Percentiles rank a stretch among this genome's conserved stretches.
Conservation (phyloP, 2,888 invertebrate species). For the Melieria omissa region DNA sequence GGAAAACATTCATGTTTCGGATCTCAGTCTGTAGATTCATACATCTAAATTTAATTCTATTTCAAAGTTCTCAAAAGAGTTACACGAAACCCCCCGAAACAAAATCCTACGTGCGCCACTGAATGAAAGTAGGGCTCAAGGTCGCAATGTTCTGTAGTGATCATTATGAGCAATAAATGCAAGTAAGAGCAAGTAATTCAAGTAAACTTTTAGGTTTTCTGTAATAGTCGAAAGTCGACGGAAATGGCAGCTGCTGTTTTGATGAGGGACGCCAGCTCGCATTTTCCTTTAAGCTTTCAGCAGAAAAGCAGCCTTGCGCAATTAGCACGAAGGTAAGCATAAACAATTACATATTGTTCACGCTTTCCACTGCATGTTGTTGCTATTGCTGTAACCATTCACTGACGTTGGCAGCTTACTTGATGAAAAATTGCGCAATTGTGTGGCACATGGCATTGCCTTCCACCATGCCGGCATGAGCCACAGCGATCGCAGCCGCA, state of each 20-base stretch:
- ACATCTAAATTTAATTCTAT: too few species aligned
- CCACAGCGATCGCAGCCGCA: slow-evolving; percentile 72
- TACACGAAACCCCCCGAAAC: too few species aligned
- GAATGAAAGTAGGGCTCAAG: too few species aligned
- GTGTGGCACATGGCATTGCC: slow-evolving; percentile 75
- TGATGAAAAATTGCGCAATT: slow-evolving; percentile 65
- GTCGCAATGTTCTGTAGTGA: too few species aligned
- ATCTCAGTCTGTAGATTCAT: too few species aligned
- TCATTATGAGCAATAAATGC: too few species aligned
- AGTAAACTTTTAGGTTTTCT: slow-evolving; percentile 72
- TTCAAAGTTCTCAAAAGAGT: too few species aligned
- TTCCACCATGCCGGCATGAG: slow-evolving; percentile 84
- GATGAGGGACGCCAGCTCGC: slow-evolving; percentile 27
- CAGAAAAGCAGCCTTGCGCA: slow-evolving; percentile 32
- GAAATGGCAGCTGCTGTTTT: slow-evolving; percentile 76
- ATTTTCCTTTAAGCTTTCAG: slow-evolving; percentile 36
- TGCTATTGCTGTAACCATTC: neutral
- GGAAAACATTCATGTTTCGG: too few species aligned
- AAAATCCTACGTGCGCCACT: too few species aligned
- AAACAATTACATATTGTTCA: neutral
- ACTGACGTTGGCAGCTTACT: slow-evolving; percentile 42
- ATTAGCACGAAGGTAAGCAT: slow-evolving; percentile 24
- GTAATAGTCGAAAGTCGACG: slow-evolving; percentile 80
- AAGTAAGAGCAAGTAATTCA: too few species aligned
- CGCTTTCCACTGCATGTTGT: neutral